Evolutionary conservation across 2,888 invertebrate species (phyloP), one percentile per base, ranked within the genome.

Genomic region (Beris chalybata): DNA sequence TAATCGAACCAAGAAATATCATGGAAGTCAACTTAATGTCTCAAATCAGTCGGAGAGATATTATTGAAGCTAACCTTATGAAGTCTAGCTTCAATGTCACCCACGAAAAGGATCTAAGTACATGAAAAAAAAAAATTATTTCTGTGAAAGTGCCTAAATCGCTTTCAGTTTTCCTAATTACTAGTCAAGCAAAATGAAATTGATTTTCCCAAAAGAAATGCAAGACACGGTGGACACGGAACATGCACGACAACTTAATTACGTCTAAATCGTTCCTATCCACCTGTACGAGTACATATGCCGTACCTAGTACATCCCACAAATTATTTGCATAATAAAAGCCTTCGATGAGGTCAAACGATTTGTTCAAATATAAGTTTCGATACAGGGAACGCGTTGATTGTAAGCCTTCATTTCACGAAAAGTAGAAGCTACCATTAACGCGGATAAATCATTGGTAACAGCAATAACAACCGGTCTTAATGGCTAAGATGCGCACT

Each of bases 371-470:
- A 32, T 38, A 29, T 13, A 53, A 22, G 50, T 64, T 29, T 31
- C 61, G 29, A 54, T 54, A 64, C 64, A 53, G 43, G 54, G 9
- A 29, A 44, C 45, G 54, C 47, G 64, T 45, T 64, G 54, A 64
- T 64, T 54, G 43, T 44, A 45, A 54, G 22, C 48, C 47, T n/a
- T 59, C 43, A 47, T 13, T 13, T 6, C 29, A 13, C 47, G 48
- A 30, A 59, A 59, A 47, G 43, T 59, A 47, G 58, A 47, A 59
- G 55, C 61, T 45, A 55, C 54, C 38, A 61, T 61, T 66, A 66
- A 47, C 30, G 66, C 45, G 61, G 66, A 66, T 66, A 66, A 66
- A 66, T 66, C 66, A 66, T 55, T 48, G 61, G 55, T 59, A 59
- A 59, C 61, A 38, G 55, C 55, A 50, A 48, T 59, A 67, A 64